These are phyloP conservation scores for Tonatia bakeri DNA, from an alignment of 2,113 vertebrate species.

Conservation along the genomic window DNA sequence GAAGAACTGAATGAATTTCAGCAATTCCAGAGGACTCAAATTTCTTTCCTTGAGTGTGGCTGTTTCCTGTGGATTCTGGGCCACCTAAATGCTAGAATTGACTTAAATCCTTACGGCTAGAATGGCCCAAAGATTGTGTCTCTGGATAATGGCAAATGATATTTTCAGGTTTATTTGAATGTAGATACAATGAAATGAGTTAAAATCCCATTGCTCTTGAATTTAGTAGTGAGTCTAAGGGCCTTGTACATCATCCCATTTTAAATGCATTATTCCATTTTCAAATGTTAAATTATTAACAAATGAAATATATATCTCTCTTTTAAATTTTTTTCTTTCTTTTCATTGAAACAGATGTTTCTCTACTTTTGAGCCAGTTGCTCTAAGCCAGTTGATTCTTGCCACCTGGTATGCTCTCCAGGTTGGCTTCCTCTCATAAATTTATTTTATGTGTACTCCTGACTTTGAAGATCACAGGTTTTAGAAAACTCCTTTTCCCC, in stretches of 20 bases:
- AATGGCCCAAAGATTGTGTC: background rate
- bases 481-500: background rate
- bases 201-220: background rate
- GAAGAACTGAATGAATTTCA: background rate
- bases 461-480: constrained; percentile 52
- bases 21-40: background rate
- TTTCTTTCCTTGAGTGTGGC: background rate
- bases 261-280: background rate
- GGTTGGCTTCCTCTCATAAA: constrained; percentile 15
- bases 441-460: constrained; percentile 10
- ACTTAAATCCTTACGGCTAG: background rate
- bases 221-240: background rate
- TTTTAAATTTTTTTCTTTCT: background rate
- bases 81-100: background rate
- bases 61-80: background rate
- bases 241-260: background rate
- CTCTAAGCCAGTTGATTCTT: background rate
- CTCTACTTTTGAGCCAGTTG: background rate
- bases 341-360: background rate
- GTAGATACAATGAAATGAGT: background rate
- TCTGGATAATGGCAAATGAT: background rate
- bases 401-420: background rate
- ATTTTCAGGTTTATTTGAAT: background rate
- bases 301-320: background rate
- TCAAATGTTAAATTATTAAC: background rate